Evolutionary conservation across 2,888 invertebrate species (phyloP), one percentile per base, ranked within the genome.

Genomic region (Melanostoma mellinum): DNA sequence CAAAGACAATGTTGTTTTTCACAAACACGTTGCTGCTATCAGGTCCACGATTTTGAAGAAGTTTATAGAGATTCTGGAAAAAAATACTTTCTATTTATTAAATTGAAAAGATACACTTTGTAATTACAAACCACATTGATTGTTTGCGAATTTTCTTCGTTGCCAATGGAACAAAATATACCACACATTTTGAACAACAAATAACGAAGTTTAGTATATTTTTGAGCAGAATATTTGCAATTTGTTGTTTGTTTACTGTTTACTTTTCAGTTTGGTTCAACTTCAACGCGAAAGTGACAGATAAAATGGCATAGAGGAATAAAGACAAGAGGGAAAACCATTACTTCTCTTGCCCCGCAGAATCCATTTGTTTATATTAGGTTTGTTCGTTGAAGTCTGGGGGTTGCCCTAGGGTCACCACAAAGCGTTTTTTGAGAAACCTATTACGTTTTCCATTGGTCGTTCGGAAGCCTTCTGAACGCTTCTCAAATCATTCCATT

Each of bases 1-100:
- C 87, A 38, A 91, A 88, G n/a, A 87, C 67, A 3, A 88, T 33
- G 10, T 85, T 86, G 33, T 77, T 68, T 4, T 56, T 71, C 0
- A 32, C 20, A 2, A 69, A 46, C n/a, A 60, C 6, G 4, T 46
- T 75, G 2, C 55, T 8, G 3, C 9, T 20, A 30, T 84, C 50
- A 3, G 79, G 84, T 6, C 84, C 84, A 50, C 84, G 74, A 61
- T 84, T 84, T 8, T 6, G 30, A 0, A 84, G 35, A 6, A 79
- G 60, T 9, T 55, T n/a, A 20, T 3, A 8, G 4, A 84, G 65
- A 35, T 44, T 60, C 82, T 84, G 6, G 2, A 9, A 44, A n/a
- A 50, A 1, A 10, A 9, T 50, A 9, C 6, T 48, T 42, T 9
- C 2, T 6, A 10, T 40, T 20, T 6, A 1, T 6, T 0, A 32